phyloP scores from a whole-genome alignment of 2,113 vertebrate genomes.

The Stegostoma tigrinum region DNA sequence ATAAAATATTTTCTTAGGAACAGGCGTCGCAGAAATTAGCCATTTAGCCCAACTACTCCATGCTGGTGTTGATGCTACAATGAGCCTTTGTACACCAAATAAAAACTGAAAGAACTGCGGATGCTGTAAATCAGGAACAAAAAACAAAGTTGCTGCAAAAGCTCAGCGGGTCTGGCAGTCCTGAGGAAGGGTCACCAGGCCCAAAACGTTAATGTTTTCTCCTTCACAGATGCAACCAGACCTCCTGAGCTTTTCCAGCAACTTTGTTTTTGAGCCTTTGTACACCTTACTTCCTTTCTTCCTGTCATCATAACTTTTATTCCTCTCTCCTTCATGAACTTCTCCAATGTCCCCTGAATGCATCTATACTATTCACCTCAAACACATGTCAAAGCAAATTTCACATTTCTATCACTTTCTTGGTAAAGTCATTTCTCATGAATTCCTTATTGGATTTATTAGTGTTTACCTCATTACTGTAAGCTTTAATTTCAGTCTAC shows the following conservation, averaged over 20 bases:
- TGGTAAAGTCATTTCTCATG: not conserved
- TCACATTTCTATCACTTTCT: not conserved
- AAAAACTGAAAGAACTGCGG: too few species aligned
- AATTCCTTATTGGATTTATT: not conserved
- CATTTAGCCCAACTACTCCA: not conserved
- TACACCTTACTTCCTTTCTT: not conserved
- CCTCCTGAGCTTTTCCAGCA: too few species aligned
- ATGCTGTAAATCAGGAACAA: too few species aligned
- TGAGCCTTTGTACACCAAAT: not conserved
- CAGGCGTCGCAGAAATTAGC: not conserved
- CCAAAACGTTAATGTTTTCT: too few species aligned
- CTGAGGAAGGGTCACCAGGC: too few species aligned
- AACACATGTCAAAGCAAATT: not conserved
- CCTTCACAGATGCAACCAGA: too few species aligned
- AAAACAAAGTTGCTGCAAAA: too few species aligned
- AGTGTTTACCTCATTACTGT: not conserved
- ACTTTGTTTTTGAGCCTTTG: too few species aligned
- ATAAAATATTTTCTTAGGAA: not conserved
- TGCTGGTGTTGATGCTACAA: not conserved
- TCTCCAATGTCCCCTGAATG: not conserved
- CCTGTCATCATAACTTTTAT: not conserved
- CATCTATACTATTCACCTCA: not conserved
- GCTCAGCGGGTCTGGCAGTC: too few species aligned
- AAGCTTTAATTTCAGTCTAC: not conserved
- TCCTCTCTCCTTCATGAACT: not conserved